Base-by-base conservation (phyloP, 2,888 invertebrate species). In the Bombylius discolor region DNA sequence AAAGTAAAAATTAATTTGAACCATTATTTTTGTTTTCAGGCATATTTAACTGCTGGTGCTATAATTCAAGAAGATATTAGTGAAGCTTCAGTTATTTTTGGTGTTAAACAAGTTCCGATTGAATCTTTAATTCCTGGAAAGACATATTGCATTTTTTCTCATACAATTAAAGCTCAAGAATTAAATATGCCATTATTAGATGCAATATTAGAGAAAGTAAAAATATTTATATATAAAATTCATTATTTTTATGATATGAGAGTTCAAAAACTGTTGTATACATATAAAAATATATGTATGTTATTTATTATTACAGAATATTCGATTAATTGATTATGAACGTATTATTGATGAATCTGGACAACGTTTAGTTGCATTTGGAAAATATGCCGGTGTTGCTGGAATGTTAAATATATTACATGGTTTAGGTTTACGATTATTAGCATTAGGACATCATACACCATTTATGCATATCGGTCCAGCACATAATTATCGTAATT, bases 391-490 rank as follows among this genome's bases (percentile, higher is more conserved):
- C 0, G 88, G 99, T 0, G 93, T 98, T 3, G 96, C 98, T 33
- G 99, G 99, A 13, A 97, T 96, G 87, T 89, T 99, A 54, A 97
- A 99, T 72, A 98, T 99, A 64, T 78, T 99, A 14, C 99, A 99
- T 68, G 99, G 99, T 1, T 77, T 99, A 49, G 99, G 99, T 0
- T 78, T 99, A 44, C 78, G 99, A 51, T 78, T 73, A 12, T 76
- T 99, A 55, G 98, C 98, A 0, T 77, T 99, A 33, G 99, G 99
- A 0, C 98, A 99, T 72, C 99, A 99, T 69, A 99, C 99, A 0
- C 99, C 99, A 0, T 99, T 99, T 68, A 96, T 99, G 97, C 96
- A 99, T 69, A 91, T 99, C 61, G 98, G 96, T 0, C 94, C 96
- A 5, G 95, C 99, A 0, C 99, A 99, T 70, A 99, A 99, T 74